Conservation (phyloP, 1,140 invertebrate genomes). For the Polypedilum pembai region DNA sequence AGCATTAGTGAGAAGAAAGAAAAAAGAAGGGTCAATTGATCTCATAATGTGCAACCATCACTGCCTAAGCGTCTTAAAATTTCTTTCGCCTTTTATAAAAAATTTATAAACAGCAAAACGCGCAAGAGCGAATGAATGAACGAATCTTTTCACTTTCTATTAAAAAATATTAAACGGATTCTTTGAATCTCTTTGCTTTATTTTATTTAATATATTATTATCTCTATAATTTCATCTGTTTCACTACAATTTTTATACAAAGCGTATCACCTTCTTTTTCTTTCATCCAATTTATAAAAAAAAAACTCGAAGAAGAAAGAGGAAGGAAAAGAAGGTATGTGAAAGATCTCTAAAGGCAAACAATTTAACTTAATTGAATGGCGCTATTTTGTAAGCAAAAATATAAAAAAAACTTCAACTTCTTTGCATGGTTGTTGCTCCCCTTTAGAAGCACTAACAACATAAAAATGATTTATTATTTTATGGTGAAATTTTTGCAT, state of each 20-base stretch:
- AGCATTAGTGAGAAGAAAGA: too few species aligned
- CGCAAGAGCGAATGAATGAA: neutral
- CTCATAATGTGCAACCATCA: neutral
- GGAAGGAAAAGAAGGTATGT: neutral
- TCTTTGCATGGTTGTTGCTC: too few species aligned
- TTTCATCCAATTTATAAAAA: neutral
- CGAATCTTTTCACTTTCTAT: slow-evolving; percentile 13
- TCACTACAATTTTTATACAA: slow-evolving; percentile 8
- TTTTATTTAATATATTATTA: neutral
- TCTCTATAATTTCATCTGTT: slow-evolving; percentile 18
- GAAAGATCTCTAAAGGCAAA: neutral
- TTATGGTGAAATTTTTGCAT: slow-evolving; percentile 5
- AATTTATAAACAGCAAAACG: neutral
- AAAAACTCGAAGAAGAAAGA: neutral
- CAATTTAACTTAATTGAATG: slow-evolving; percentile 3
- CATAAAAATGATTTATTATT: neutral
- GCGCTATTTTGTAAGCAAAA: neutral
- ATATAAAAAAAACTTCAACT: too few species aligned
- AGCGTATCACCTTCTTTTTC: slow-evolving; percentile 9
- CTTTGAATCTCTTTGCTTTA: neutral
- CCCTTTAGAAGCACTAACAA: too few species aligned
- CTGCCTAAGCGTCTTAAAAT: neutral
- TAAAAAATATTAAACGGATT: slow-evolving; percentile 13
- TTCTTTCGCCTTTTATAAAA: neutral
- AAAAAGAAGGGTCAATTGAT: neutral